These are phyloP conservation scores for Peromyscus californicus DNA, from an alignment of 2,113 vertebrate species.

Conservation along the genomic window DNA sequence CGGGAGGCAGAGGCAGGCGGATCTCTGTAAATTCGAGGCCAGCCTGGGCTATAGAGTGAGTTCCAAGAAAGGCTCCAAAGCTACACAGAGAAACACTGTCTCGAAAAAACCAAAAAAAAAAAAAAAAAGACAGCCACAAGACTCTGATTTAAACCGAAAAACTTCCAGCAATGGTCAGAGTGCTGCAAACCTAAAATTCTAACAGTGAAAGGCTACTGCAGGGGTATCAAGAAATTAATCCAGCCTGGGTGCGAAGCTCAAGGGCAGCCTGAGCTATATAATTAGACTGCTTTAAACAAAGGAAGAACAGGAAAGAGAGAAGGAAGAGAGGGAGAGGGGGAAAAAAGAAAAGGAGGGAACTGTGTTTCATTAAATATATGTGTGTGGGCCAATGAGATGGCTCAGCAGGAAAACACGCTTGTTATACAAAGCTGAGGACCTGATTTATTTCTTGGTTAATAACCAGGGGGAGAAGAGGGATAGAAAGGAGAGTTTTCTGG, in stretches of 20 bases:
- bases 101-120: background rate
- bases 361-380: background rate
- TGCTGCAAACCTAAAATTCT: background rate
- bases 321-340: background rate
- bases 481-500: background rate
- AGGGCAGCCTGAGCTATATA: background rate
- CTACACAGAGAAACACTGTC: too few species aligned
- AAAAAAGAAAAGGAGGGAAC: background rate
- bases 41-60: too few species aligned
- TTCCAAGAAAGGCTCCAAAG: too few species aligned
- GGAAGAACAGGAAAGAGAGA: background rate
- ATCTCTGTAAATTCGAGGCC: too few species aligned
- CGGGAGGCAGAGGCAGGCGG: too few species aligned
- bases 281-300: background rate
- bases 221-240: too few species aligned
- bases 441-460: conserved; percentile 34
- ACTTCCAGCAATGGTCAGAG: background rate
- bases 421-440: background rate
- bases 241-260: background rate
- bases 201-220: background rate
- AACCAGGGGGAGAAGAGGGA: background rate
- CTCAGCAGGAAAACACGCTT: background rate
- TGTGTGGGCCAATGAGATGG: background rate
- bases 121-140: conserved; percentile 22
- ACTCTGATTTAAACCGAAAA: background rate